These are phyloP conservation scores for Cyphomyrmex costatus DNA, from an alignment of 1,140 invertebrate genomes.

Conservation along the genomic window DNA sequence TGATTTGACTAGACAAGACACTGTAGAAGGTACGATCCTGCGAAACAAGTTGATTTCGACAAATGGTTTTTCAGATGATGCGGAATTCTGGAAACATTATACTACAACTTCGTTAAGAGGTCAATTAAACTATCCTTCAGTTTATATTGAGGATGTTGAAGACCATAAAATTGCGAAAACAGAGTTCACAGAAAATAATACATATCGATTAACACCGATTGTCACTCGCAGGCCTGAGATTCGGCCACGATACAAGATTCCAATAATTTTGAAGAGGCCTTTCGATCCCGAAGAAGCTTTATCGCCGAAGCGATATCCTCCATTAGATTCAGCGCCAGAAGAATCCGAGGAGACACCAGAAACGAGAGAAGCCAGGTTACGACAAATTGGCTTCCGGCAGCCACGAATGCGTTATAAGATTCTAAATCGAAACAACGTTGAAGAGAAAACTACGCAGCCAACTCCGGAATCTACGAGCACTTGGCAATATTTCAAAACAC, in stretches of 20 bases:
- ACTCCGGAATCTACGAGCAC: slow-evolving; percentile 62
- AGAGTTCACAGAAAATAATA: background rate
- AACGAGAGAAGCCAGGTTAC: slow-evolving; percentile 16
- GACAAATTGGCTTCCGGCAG: slow-evolving; percentile 70
- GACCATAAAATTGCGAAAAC: slow-evolving; percentile 8
- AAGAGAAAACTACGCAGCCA: slow-evolving; percentile 55
- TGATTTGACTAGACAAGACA: slow-evolving; percentile 21
- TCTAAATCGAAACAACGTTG: background rate
- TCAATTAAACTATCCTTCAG: slow-evolving; percentile 12
- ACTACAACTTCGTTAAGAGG: slow-evolving; percentile 44
- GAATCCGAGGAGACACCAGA: slow-evolving; percentile 59
- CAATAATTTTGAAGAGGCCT: slow-evolving; percentile 5
- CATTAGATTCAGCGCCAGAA: slow-evolving; percentile 62
- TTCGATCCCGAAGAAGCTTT: slow-evolving; percentile 35
- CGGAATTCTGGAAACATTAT: slow-evolving; percentile 75
- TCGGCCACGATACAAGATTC: slow-evolving; percentile 58
- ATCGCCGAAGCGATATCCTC: background rate
- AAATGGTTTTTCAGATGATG: slow-evolving; percentile 22
- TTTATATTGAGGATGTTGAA: slow-evolving; percentile 19
- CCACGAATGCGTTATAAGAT: slow-evolving; percentile 74
- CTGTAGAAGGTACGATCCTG: slow-evolving; percentile 25
- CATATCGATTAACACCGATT: background rate
- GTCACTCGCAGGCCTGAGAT: slow-evolving; percentile 51
- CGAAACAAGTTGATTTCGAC: slow-evolving; percentile 19
- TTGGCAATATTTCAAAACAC: slow-evolving; percentile 72